These are phyloP conservation scores for Eulemur mongoz DNA, from an alignment of 2,797 vertebrate genomes.

Conservation along the genomic window DNA sequence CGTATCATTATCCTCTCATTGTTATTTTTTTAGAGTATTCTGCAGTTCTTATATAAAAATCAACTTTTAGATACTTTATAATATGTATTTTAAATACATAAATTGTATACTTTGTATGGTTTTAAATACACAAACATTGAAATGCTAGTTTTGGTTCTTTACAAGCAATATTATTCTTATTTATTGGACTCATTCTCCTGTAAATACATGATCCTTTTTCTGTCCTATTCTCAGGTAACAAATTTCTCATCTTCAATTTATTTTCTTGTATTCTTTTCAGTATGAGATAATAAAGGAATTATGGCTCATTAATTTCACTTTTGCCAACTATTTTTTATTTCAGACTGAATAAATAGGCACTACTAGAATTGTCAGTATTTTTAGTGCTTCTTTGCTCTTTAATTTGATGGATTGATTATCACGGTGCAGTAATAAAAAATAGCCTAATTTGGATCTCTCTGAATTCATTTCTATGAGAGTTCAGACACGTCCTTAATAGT, in stretches of 20 bases:
- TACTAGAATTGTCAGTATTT: background rate
- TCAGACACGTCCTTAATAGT: background rate
- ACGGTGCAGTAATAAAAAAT: background rate
- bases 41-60: background rate
- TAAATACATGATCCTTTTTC: background rate
- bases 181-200: background rate
- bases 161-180: background rate
- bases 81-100: background rate
- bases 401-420: background rate
- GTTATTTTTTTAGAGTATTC: background rate
- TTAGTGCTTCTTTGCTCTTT: background rate
- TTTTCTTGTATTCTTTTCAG: background rate
- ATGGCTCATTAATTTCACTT: background rate
- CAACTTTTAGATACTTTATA: constrained; percentile 15
- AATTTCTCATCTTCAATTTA: background rate
- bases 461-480: background rate
- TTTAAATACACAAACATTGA: background rate
- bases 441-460: background rate
- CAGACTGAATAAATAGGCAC: background rate
- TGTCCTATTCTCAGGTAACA: background rate
- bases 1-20: background rate
- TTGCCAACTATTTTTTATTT: constrained; percentile 17
- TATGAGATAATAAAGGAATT: background rate
- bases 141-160: constrained; percentile 10
- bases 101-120: background rate